These are phyloP conservation scores for Channallabes apus DNA, from an alignment of 2,797 vertebrate genomes.

Conservation along the genomic window DNA sequence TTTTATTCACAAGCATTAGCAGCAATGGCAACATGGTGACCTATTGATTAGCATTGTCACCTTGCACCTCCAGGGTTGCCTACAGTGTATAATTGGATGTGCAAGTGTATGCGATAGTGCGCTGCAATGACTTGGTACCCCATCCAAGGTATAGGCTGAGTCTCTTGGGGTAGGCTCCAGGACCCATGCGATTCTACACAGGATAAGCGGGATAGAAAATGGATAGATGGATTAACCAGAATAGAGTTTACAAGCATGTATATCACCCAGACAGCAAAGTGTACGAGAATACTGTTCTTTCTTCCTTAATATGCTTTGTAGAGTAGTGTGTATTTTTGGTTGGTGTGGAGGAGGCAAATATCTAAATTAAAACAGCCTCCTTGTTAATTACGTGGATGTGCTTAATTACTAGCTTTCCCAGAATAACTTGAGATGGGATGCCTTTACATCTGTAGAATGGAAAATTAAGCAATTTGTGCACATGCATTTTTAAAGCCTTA, in stretches of 20 bases:
- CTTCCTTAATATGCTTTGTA: not conserved
- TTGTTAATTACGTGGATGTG: conserved; percentile 44
- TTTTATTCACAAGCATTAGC: not conserved
- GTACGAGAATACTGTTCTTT: not conserved
- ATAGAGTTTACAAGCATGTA: not conserved
- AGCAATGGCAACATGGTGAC: not conserved
- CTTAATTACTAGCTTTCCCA: conserved; percentile 49
- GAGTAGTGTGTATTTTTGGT: conserved; percentile 34
- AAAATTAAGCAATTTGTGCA: conserved; percentile 41
- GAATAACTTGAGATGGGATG: conserved; percentile 41
- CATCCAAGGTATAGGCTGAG: too few species aligned
- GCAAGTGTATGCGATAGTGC: too few species aligned
- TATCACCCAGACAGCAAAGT: not conserved
- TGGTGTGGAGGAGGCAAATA: conserved; percentile 40
- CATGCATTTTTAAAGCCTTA: conserved; percentile 21
- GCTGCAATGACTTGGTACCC: too few species aligned
- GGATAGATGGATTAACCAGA: too few species aligned
- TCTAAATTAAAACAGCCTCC: conserved; percentile 46
- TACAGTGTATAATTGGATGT: too few species aligned
- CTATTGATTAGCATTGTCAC: too few species aligned
- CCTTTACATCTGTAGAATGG: conserved; percentile 22
- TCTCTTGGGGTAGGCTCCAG: too few species aligned
- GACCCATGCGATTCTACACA: too few species aligned
- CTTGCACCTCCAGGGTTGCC: too few species aligned
- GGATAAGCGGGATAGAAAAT: too few species aligned